These are phyloP conservation scores for Jacana jacana DNA, from an alignment of 2,113 vertebrate species.

Conservation along the genomic window DNA sequence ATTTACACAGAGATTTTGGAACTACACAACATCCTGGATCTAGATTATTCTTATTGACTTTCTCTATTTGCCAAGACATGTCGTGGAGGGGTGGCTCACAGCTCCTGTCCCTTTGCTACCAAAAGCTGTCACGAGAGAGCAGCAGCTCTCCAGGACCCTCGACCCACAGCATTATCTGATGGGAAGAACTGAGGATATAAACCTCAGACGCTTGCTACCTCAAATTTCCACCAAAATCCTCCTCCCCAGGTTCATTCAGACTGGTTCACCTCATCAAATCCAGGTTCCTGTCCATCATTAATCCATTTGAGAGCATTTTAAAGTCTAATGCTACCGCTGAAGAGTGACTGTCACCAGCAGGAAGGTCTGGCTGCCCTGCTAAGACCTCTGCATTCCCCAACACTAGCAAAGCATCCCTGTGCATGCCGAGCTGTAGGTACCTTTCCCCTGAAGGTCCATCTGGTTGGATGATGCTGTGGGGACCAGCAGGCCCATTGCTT, in stretches of 20 bases:
- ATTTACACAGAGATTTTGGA: neutral
- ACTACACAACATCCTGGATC: neutral
- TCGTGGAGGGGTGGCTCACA: accelerated
- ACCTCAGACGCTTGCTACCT: neutral
- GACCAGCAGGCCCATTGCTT: neutral
- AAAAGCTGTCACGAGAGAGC: neutral
- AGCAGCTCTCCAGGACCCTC: neutral
- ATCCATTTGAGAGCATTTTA: neutral
- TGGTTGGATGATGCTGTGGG: neutral
- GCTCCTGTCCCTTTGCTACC: neutral
- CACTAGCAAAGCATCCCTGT: neutral
- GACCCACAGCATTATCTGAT: neutral
- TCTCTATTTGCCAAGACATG: neutral
- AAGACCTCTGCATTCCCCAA: neutral
- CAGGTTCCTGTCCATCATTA: accelerated
- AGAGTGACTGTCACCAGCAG: neutral
- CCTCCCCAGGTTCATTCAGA: neutral
- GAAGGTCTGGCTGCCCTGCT: neutral
- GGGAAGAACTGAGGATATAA: neutral
- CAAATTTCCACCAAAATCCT: neutral
- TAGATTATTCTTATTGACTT: neutral
- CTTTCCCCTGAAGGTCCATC: neutral
- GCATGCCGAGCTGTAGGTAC: neutral
- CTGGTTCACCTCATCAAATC: neutral
- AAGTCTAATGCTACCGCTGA: neutral